Base-by-base conservation (phyloP, 2,888 invertebrate species). In the Drosophila kanekoi region DNA sequence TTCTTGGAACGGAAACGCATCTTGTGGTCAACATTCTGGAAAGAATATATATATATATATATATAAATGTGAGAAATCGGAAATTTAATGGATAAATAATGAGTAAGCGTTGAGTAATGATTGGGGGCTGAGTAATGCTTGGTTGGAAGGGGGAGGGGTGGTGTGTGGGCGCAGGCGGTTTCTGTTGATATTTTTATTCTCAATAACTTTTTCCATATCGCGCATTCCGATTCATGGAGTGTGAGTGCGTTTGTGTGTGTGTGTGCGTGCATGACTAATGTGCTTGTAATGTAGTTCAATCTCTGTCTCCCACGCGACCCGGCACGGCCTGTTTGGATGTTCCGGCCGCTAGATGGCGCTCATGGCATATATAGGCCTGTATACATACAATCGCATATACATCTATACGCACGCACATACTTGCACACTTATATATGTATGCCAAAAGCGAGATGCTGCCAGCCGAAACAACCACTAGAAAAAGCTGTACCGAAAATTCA, bases 1-100 rank as follows among this genome's bases (percentile, higher is more conserved):
- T 98, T 98, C 94, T 97, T 97, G 87, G 98, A 98, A 87, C 97
- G 96, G 94, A 96, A 97, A 92, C 97, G 97, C 94, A 97, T 95
- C 94, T 97, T 97, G 93, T 98, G 98, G 92, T 98, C 97, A 79
- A 98, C 97, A 94, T 98, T 98, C 98, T 98, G 95, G 16, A 32
- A 63, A 14, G 18, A 18, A 4, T 23, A 2, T 13, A 41, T 14
- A 37, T n/a, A 4, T 28, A 14, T 18, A 2, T n/a, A 13, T 32
- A 28, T 23, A 14, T 18, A 5, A 6, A 14, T 11, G 18, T 18
- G 5, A 28, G 28, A 23, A 43, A 54, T 54, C 54, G 43, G 43
- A 43, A 43, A 43, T 43, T 9, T 4, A 8, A 18, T 3, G 9
- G 1, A 20, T 35, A 43, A 52, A 28, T 28, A 9, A 72, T 76